Evolutionary conservation across 2,113 vertebrate species (phyloP), one percentile per base, ranked within the genome.

Genomic region (Ascaphus truei): DNA sequence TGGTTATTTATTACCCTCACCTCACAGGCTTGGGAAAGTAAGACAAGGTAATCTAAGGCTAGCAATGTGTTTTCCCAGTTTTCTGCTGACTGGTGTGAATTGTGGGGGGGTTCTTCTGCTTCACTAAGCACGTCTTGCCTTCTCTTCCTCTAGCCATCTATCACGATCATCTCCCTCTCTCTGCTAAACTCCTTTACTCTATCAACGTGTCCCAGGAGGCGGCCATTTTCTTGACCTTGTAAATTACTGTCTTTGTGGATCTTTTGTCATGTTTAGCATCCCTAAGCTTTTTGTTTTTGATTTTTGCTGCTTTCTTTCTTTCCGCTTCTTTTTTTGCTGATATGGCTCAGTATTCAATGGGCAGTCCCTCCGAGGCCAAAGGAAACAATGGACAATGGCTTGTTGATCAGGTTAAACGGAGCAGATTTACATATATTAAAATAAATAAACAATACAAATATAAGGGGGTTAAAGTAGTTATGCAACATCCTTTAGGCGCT

Each of bases 141-240:
- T 86, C 89, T 72, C 88, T 87, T 87, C 79, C 83, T 81, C 73
- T 80, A 78, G 88, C 88, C 83, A 94, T 95, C 92, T 89, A 87
- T 95, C 92, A 94, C 85, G 81, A 81, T 89, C 83, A 72, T 84
- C 82, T 83, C 81, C 81, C 77, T 87, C 75, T 79, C 77, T 72
- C 73, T 50, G 43, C 72, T 71, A 78, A 51, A 74, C 75, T 81
- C 77, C 76, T 74, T 74, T 51, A 0, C 71, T 82, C 76, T 76
- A 86, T 87, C 83, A 83, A 9, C 71, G 79, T 88, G 79, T 88
- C 88, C 73, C 79, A 79, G 62, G 84, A 81, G 84, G 80, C 79
- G 76, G 82, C 86, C 80, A 81, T 89, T 92, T 85, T 90, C 86
- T 91, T 88, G 85, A 89, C 91, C 85, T 76, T 84, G 89, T 89